Evolutionary conservation across 2,888 invertebrate genomes (phyloP).

Genomic region (Drosophila anomelani): DNA sequence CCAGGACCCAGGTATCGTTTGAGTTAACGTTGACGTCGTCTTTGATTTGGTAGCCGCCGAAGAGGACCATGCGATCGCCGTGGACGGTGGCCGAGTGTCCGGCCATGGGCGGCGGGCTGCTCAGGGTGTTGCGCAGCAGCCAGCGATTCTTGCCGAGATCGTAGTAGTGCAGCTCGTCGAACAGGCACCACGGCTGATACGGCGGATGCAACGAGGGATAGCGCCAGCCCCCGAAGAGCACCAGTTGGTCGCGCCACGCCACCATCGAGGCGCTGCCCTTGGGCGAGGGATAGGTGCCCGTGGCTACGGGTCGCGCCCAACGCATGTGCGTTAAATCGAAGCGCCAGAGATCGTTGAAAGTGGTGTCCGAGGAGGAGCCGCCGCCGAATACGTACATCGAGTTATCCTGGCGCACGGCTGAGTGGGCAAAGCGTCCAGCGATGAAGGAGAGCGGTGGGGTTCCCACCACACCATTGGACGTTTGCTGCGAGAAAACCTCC

Average conservation of each 20-base stretch:
- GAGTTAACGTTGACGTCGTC: constrained; percentile 86
- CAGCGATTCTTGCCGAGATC: constrained; percentile 93
- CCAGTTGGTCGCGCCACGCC: constrained; percentile 92
- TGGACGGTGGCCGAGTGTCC: constrained; percentile 97
- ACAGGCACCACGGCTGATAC: constrained; percentile 94
- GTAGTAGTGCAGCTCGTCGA: constrained; percentile 96
- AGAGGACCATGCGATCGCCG: constrained; percentile 92
- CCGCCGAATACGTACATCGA: constrained; percentile 98
- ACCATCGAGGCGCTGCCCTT: constrained; percentile 98
- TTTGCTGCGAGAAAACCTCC: constrained; percentile 86
- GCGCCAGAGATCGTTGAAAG: constrained; percentile 98
- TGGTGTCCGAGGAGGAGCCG: constrained; percentile 96
- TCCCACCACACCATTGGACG: constrained; percentile 45
- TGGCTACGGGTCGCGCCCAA: constrained; percentile 93
- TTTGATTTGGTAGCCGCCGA: constrained; percentile 89
- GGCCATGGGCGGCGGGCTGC: constrained; percentile 87
- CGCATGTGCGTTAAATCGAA: constrained; percentile 93
- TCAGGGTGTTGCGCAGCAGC: constrained; percentile 83
- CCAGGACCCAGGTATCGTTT: constrained; percentile 95
- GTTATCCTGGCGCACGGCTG: constrained; percentile 92
- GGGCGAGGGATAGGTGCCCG: constrained; percentile 94
- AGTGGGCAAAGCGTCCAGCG: constrained; percentile 96
- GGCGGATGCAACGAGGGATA: constrained; percentile 94
- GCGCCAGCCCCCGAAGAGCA: constrained; percentile 98
- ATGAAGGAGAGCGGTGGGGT: constrained; percentile 88